Conservation (phyloP, 2,888 invertebrate genomes). For the Tinea trinotella region DNA sequence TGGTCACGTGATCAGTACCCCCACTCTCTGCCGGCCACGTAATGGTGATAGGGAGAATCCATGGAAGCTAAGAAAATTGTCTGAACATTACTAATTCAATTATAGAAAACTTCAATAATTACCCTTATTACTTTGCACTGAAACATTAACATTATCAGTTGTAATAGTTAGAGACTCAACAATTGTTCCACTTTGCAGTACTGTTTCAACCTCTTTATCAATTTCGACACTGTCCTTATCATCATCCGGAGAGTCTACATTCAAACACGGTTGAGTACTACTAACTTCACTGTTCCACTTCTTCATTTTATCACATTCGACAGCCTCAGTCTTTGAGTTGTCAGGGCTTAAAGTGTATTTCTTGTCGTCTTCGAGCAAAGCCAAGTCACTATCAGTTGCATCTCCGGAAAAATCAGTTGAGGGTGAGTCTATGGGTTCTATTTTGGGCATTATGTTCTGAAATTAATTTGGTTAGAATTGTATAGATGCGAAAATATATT, state of each 20-base stretch:
- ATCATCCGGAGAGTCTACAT: conserved; percentile 35
- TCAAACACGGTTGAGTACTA: conserved; percentile 57
- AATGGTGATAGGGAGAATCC: too few relatives aligned
- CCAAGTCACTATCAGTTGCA: conserved; percentile 54
- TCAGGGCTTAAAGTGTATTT: conserved; percentile 42
- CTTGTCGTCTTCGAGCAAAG: conserved; percentile 42
- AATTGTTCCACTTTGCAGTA: conserved; percentile 60
- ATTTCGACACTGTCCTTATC: conserved; percentile 57
- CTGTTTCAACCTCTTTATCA: conserved; percentile 64
- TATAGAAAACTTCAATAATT: conserved; percentile 19
- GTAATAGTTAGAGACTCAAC: conserved; percentile 61
- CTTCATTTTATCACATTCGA: conserved; percentile 39
- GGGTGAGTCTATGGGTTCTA: conserved; percentile 57
- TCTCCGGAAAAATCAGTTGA: conserved; percentile 56
- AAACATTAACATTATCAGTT: conserved; percentile 55
- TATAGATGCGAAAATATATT: too few relatives aligned
- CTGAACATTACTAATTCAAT: conserved; percentile 8
- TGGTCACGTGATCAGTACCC: too few relatives aligned
- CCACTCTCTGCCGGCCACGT: too few relatives aligned
- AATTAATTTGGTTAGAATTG: too few relatives aligned
- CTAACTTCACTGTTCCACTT: conserved; percentile 61
- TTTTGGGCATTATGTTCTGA: conserved; percentile 55
- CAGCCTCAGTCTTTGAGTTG: conserved; percentile 33
- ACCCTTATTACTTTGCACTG: conserved; percentile 59
- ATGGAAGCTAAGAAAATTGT: too few relatives aligned